Evolutionary conservation across 2,888 invertebrate species (phyloP).

Genomic region (Drosophila koepferae): DNA sequence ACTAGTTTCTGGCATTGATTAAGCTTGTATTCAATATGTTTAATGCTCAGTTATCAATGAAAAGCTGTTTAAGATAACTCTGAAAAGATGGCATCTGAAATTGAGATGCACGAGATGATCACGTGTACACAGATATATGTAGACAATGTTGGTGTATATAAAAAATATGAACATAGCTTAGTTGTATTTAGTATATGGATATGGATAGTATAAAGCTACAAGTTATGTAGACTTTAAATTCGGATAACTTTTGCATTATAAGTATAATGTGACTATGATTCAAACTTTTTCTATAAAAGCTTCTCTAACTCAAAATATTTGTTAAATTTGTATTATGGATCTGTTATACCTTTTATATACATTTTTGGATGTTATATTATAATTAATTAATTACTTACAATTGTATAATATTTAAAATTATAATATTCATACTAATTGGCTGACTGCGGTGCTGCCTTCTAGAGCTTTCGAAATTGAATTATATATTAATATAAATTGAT

Average conservation of each 20-base stretch:
- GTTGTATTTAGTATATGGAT: not conserved
- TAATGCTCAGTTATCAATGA: conserved; percentile 17
- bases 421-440: no score
- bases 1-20: conserved; percentile 41
- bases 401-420: no score
- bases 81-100: not conserved
- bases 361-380: not conserved
- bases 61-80: conserved; percentile 30
- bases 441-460: no score
- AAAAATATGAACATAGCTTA: no score
- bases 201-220: not conserved
- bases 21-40: conserved; percentile 15
- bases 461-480: not conserved
- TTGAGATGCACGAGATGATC: not conserved
- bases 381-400: no score
- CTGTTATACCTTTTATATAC: no score
- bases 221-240: no score
- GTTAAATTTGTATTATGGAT: no score
- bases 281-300: no score
- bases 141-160: not conserved
- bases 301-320: no score
- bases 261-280: no score
- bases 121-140: conserved; percentile 4
- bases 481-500: not conserved
- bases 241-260: no score